Conservation (phyloP, 2,797 vertebrate genomes). For the Podarcis lilfordi region DNA sequence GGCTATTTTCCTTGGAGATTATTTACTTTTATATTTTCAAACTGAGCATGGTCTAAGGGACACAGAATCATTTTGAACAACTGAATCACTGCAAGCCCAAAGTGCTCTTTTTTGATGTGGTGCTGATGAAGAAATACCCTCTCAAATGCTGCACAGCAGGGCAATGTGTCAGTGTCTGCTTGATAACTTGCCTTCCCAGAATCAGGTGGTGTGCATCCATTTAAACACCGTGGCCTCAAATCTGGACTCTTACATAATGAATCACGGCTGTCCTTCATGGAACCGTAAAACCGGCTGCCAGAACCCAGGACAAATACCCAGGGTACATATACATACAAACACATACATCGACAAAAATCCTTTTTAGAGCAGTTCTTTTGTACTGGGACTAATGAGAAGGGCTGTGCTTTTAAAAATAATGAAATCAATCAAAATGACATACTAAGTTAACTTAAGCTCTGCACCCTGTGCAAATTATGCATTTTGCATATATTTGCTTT, state of each 20-base stretch:
- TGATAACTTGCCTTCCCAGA: background rate
- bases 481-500: background rate
- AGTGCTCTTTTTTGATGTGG: background rate
- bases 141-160: background rate
- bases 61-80: background rate
- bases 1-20: background rate
- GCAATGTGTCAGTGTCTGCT: background rate
- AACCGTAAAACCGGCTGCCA: background rate
- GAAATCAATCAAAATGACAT: background rate
- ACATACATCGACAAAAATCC: background rate
- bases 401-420: background rate
- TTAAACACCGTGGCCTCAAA: constrained; percentile 28
- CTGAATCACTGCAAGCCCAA: background rate
- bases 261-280: background rate
- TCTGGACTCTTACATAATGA: background rate
- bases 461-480: background rate
- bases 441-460: background rate
- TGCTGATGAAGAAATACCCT: background rate
- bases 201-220: constrained; percentile 47
- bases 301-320: constrained; percentile 45
- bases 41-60: background rate
- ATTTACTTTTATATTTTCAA: background rate
- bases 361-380: background rate
- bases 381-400: background rate
- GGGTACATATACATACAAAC: background rate